These are phyloP conservation scores for Tipula lateralis DNA, from an alignment of 2,888 invertebrate genomes.

Conservation along the genomic window DNA sequence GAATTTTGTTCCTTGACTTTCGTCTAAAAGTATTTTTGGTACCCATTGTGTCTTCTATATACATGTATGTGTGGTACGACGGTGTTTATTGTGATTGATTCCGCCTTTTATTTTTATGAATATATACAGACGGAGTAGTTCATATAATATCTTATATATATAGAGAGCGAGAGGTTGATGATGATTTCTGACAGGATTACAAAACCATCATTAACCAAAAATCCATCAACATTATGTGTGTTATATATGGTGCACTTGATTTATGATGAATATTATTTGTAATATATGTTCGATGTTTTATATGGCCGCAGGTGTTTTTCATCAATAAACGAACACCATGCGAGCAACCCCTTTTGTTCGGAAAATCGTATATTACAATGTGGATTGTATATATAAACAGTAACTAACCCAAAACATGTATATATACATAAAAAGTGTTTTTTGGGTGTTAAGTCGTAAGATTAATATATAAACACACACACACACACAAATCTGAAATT, in stretches of 20 bases:
- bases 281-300: neutral
- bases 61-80: neutral
- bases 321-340: neutral
- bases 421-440: neutral
- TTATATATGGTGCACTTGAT: neutral
- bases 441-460: slow-evolving; percentile 4
- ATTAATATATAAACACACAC: neutral
- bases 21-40: neutral
- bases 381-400: neutral
- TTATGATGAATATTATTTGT: slow-evolving; percentile 16
- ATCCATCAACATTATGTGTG: neutral
- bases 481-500: neutral
- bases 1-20: neutral
- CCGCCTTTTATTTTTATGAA: neutral
- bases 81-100: slow-evolving; percentile 11
- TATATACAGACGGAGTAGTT: neutral
- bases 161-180: neutral
- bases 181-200: neutral
- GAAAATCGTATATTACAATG: neutral
- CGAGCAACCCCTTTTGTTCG: neutral
- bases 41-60: neutral
- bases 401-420: neutral
- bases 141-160: neutral
- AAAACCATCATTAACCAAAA: neutral
- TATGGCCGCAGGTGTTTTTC: slow-evolving; percentile 13